Evolutionary conservation across 2,888 invertebrate genomes (phyloP).

Genomic region (Cephus nigrinus): DNA sequence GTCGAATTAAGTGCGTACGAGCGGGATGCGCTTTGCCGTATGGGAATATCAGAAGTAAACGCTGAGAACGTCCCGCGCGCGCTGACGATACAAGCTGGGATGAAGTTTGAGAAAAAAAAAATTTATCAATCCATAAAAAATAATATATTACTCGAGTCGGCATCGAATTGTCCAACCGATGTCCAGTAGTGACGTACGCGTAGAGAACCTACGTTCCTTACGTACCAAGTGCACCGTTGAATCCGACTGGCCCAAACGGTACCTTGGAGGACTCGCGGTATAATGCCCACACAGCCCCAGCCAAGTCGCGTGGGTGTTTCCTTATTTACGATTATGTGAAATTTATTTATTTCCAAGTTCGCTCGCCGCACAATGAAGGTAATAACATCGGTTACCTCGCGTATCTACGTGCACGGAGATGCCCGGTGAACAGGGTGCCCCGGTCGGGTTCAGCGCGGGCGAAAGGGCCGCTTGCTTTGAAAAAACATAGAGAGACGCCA

Average conservation of each 20-base stretch:
- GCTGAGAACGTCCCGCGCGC: not conserved
- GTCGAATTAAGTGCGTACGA: not conserved
- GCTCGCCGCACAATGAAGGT: slow-evolving; percentile 4
- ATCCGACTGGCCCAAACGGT: not conserved
- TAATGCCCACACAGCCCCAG: slow-evolving; percentile 4
- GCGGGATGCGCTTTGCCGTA: not conserved
- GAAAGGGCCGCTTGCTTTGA: not conserved
- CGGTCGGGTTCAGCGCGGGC: not conserved
- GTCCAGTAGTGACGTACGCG: not conserved
- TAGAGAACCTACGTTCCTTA: not conserved
- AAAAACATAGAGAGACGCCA: not conserved
- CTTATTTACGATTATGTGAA: slow-evolving; percentile 33
- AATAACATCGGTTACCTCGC: not conserved
- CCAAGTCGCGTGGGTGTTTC: slow-evolving; percentile 34
- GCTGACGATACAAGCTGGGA: not conserved
- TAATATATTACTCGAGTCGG: not conserved
- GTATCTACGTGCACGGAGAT: not conserved
- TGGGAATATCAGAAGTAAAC: not conserved
- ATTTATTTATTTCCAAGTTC: slow-evolving; percentile 30
- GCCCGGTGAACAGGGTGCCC: not conserved
- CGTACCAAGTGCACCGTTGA: not conserved
- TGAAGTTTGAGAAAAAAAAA: not conserved
- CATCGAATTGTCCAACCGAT: not conserved
- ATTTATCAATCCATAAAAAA: not conserved
- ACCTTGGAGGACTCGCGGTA: not conserved